Percentiles rank a stretch among this genome's conserved stretches.
These are phyloP conservation scores for Thomomys bottae DNA, from an alignment of 2,113 vertebrate genomes.

Conservation along the genomic window DNA sequence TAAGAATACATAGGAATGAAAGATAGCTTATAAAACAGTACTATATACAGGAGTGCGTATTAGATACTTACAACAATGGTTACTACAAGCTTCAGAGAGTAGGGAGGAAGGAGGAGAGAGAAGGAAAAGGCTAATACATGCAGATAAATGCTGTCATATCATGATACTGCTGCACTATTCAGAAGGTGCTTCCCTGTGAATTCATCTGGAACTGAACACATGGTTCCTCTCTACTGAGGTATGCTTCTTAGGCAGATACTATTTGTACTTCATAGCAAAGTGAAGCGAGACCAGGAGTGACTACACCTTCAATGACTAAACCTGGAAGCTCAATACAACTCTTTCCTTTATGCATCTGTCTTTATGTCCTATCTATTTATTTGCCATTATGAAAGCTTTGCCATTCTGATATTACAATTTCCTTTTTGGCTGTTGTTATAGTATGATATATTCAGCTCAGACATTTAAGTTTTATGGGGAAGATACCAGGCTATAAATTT, in stretches of 20 bases:
- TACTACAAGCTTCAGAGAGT: not conserved
- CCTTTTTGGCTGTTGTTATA: not conserved
- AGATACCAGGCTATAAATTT: not conserved
- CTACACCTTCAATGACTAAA: too few species aligned
- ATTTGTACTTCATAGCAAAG: not conserved
- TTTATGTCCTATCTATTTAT: not conserved
- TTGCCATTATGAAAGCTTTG: not conserved
- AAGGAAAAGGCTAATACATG: too few species aligned
- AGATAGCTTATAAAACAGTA: not conserved
- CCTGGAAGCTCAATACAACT: not conserved
- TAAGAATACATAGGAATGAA: not conserved
- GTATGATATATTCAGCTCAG: not conserved
- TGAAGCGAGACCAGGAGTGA: not conserved
- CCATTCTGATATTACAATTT: not conserved
- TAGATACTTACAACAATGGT: not conserved
- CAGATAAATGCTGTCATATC: not conserved
- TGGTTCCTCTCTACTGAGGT: not conserved
- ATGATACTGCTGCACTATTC: not conserved
- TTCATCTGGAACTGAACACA: not conserved
- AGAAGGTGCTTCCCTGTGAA: not conserved
- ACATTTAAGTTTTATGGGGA: constrained; percentile 18
- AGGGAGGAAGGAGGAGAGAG: fast-evolving
- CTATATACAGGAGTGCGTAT: not conserved
- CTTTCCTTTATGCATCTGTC: not conserved
- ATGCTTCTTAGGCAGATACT: not conserved